Evolutionary conservation across 1,140 invertebrate genomes (phyloP), one percentile per base, ranked within the genome.

Genomic region (Drosophila gunungcola): DNA sequence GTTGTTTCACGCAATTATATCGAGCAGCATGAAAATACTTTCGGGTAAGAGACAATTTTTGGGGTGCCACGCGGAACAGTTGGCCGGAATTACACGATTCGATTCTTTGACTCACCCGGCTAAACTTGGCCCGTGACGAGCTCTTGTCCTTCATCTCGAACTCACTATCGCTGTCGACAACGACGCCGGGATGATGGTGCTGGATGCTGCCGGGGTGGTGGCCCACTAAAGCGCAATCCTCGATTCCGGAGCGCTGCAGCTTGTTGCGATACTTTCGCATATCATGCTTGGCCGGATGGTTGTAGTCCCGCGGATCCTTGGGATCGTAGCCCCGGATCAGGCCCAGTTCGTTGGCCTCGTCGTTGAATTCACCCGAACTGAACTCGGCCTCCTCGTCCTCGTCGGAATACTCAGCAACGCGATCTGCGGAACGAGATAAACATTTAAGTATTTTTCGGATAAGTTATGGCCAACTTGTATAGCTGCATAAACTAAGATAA

Each of bases 351-450:
- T 86, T 91, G 43, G 94, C 93, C 57, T 94, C 94, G 62, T 94
- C 94, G 65, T 95, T 95, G 78, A 95, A 95, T 85, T 95, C 95
- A 9, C 95, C 94, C 0, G 95, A 95, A 80, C 94, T 95, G 83
- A 95, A 95, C 83, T 95, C 95, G 27, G 93, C 95, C 75, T 95
- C 95, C 73, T 95, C 94, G 78, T 95, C 94, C 67, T 95, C 95
- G 81, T 95, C 95, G 39, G 95, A 95, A 68, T 95, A 95, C 69
- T 94, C 93, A 65, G 93, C 91, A 75, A 95, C 94, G 70, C 95
- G 93, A 91, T 95, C 95, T 94, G 63, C 52, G 88, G 10, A 83
- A 27, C 27, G 12, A 65, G 21, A 51, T 53, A 27, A 68, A 10
- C 41, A 39, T 36, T 36, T 43, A 16, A 51, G 9, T 43, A 27